Evolutionary conservation across 2,113 vertebrate genomes (phyloP).

Genomic region (Albula glossodonta): DNA sequence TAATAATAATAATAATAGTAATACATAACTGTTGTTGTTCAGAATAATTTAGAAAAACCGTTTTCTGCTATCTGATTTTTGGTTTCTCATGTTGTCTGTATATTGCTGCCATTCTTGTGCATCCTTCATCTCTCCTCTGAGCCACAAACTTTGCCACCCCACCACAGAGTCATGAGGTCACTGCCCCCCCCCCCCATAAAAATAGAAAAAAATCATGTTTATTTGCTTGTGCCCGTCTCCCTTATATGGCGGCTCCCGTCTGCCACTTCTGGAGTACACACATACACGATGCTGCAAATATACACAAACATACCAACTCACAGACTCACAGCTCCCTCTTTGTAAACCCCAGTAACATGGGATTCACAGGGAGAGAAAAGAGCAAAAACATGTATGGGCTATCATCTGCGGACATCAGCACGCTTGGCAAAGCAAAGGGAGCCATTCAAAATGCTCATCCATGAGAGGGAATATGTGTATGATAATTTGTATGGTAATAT

Average conservation of each 20-base stretch:
- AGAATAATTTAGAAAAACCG: too few relatives aligned
- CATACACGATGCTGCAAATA: conserved; percentile 30
- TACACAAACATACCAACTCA: conserved; percentile 49
- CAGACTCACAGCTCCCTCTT: conserved; percentile 46
- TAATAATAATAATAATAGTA: too few relatives aligned
- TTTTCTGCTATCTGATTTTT: conserved; percentile 4
- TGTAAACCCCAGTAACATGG: conserved; percentile 52
- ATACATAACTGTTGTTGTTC: too few relatives aligned
- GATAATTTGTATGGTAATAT: conserved; percentile 68
- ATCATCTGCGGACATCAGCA: conserved; percentile 67
- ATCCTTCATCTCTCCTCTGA: conserved; percentile 76
- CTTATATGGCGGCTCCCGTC: conserved; percentile 51
- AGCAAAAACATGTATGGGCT: conserved; percentile 59
- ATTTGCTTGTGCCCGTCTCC: conserved; percentile 30
- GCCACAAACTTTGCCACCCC: conserved; percentile 64
- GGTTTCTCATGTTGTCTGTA: conserved; percentile 58
- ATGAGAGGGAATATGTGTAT: conserved; percentile 64
- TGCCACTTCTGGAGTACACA: conserved; percentile 51
- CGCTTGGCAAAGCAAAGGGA: conserved; percentile 57
- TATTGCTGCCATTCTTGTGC: conserved; percentile 52
- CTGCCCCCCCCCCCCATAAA: conserved; percentile 31
- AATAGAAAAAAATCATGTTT: conserved; percentile 30
- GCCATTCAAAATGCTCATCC: conserved; percentile 65
- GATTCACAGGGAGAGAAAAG: conserved; percentile 61
- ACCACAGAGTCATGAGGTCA: conserved; percentile 81